phyloP scores from a whole-genome alignment of 2,888 invertebrate genomes.

The Hypena proboscidalis region DNA sequence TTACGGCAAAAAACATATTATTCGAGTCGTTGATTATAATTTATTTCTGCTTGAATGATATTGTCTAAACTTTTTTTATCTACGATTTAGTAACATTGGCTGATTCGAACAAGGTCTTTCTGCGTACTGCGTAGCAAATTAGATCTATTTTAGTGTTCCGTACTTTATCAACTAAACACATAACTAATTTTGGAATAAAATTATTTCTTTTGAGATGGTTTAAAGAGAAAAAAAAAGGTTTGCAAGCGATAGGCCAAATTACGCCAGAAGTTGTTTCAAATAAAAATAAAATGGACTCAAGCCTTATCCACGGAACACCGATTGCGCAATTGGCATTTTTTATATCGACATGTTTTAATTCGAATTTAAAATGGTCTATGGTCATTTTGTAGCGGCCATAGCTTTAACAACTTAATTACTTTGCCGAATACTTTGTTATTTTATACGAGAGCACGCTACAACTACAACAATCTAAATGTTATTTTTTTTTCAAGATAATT shows the following conservation, averaged over 20 bases:
- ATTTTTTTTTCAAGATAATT: no score
- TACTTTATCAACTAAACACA: no score
- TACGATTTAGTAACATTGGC: slow-evolving; percentile 34
- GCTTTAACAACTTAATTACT: not conserved
- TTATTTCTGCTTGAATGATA: no score
- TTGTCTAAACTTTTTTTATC: slow-evolving; percentile 15
- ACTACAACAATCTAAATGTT: no score
- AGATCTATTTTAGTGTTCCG: slow-evolving; percentile 28
- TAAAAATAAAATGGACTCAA: no score
- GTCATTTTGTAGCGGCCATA: no score
- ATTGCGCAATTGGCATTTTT: slow-evolving; percentile 18
- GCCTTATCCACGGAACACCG: slow-evolving; percentile 13
- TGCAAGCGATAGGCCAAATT: no score
- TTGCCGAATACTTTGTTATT: not conserved
- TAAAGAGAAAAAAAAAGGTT: no score
- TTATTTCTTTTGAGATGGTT: no score
- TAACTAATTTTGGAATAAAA: no score
- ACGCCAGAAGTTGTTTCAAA: no score
- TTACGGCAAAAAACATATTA: slow-evolving; percentile 31
- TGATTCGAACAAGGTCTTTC: slow-evolving; percentile 41
- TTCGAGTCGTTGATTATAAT: slow-evolving; percentile 30
- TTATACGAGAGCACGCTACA: no score
- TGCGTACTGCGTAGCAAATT: slow-evolving; percentile 21
- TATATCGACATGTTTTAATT: slow-evolving; percentile 11
- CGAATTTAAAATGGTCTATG: not conserved